A percentile compares a stretch with the other conserved stretches of the same genome.
phyloP scores from a whole-genome alignment of 2,888 invertebrate species.

The Melieria omissa region DNA sequence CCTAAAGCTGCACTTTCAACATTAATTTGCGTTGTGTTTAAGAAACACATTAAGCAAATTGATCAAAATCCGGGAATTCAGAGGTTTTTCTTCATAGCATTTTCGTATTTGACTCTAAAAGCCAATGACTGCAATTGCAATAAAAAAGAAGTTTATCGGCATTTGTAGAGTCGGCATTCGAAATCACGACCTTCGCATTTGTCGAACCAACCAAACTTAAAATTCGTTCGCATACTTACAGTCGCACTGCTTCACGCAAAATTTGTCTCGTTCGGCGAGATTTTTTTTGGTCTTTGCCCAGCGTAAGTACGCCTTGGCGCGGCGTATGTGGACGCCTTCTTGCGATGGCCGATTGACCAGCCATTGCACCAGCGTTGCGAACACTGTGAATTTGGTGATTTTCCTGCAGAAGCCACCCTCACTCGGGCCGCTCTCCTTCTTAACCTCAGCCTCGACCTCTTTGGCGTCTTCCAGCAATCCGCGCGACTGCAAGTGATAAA shows the following conservation, averaged over 20 bases:
- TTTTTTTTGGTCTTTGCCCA: slow-evolving; percentile 50
- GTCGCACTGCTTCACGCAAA: slow-evolving; percentile 59
- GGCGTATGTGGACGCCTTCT: slow-evolving; percentile 53
- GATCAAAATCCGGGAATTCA: too few species aligned
- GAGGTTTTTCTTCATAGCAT: too few species aligned
- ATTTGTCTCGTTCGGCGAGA: slow-evolving; percentile 49
- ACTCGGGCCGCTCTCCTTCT: slow-evolving; percentile 8
- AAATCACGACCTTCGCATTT: too few species aligned
- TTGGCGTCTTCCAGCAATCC: background rate
- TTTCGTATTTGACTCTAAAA: too few species aligned
- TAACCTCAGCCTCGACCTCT: background rate
- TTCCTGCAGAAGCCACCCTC: slow-evolving; percentile 54
- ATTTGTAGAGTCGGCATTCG: too few species aligned
- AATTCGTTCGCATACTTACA: slow-evolving; percentile 50
- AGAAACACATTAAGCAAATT: too few species aligned
- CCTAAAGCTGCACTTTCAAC: too few species aligned
- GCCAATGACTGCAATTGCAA: too few species aligned
- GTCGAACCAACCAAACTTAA: too few species aligned
- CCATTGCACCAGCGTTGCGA: slow-evolving; percentile 64
- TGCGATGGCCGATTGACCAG: slow-evolving; percentile 55
- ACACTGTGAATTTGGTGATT: slow-evolving; percentile 60
- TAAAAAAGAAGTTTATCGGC: too few species aligned
- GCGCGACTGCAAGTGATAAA: background rate
- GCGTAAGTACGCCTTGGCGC: slow-evolving; percentile 52
- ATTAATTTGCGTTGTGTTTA: too few species aligned